Evolutionary conservation across 1,140 invertebrate genomes (phyloP).

Genomic region (Pseudobourletiella spinata): DNA sequence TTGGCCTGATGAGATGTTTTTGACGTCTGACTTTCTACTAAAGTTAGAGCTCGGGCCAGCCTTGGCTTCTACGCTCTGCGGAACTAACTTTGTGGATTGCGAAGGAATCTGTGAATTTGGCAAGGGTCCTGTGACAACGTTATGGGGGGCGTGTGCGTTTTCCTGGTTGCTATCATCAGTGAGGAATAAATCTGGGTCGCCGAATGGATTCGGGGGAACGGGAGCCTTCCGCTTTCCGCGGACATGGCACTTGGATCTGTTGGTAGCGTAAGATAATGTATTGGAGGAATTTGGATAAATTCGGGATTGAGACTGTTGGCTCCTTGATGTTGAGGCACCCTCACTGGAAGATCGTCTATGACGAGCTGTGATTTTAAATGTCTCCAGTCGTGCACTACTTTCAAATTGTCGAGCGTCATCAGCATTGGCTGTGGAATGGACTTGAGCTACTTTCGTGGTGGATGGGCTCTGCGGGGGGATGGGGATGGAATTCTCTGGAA

Average conservation of each 20-base stretch:
- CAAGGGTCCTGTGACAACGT: no score
- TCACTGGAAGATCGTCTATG: conserved; percentile 11
- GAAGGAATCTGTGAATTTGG: no score
- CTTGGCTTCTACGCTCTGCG: not conserved
- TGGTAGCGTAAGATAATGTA: no score
- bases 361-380: not conserved
- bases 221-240: conserved; percentile 26
- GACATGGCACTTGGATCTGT: conserved; percentile 11
- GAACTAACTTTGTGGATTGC: no score
- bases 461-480: not conserved
- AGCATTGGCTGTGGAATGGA: not conserved
- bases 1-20: no score
- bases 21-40: not conserved
- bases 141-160: no score
- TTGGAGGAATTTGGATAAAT: no score
- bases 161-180: no score
- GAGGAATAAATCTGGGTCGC: conserved; percentile 20
- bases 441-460: not conserved
- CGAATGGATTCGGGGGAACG: conserved; percentile 22
- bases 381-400: conserved; percentile 1
- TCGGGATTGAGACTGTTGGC: not conserved
- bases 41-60: not conserved
- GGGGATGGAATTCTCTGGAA: not conserved
- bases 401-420: not conserved
- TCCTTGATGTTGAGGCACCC: not conserved